Evolutionary conservation across 64 coral and sea anemone species (phyloP).

Genomic region (Acropora yongei): DNA sequence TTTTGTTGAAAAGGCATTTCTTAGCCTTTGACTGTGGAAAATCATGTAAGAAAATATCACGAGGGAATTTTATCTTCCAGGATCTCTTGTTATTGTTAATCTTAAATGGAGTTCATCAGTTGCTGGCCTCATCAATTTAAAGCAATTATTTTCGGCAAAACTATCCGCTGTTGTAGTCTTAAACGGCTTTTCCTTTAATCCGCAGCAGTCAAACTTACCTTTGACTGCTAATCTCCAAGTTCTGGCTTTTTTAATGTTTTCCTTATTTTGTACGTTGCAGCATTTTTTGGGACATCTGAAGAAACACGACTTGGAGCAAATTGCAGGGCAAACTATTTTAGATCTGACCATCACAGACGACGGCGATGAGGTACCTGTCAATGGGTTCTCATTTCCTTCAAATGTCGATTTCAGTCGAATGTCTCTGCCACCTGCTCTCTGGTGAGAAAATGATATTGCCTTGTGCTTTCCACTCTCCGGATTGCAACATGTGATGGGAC

Average conservation of each 20-base stretch:
- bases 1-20: no score
- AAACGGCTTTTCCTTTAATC: no score
- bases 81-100: no score
- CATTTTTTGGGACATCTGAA: slow-evolving; percentile 69
- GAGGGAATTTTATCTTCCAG: no score
- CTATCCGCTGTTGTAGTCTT: no score
- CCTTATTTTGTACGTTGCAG: slow-evolving; percentile 36
- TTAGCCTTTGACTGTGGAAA: no score
- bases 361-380: neutral
- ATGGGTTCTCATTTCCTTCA: neutral
- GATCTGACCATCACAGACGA: neutral
- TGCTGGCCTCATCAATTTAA: no score
- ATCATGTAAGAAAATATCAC: no score
- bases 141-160: no score
- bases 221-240: neutral
- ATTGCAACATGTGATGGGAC: slow-evolving; percentile 22
- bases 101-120: no score
- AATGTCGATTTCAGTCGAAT: neutral
- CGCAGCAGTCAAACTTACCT: neutral
- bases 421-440: slow-evolving; percentile 10
- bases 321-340: slow-evolving; percentile 43
- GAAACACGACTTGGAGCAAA: slow-evolving; percentile 46
- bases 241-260: neutral
- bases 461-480: no score
- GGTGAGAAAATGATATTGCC: slow-evolving; percentile 6